Base-by-base conservation (phyloP, 2,888 invertebrate genomes). In the Alsophila aescularia region DNA sequence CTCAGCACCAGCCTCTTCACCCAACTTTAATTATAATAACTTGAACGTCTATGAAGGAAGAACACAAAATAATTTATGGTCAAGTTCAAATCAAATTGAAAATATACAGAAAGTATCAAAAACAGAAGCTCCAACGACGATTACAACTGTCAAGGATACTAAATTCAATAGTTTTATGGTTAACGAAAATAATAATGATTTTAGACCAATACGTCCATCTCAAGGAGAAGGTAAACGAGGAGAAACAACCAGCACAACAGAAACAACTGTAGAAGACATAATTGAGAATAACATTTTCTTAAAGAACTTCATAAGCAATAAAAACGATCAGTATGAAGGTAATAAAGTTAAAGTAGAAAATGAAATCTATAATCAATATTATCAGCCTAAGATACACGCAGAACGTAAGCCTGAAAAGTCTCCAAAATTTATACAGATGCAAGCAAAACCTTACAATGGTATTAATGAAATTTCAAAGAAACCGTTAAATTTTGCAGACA, bases 231-330 rank as follows among this genome's bases (percentile, higher is more conserved):
- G 64, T 27, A 53, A 62, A 8, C 52, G 47, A 18, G 54, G 61
- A 52, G 52, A 62, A 51, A 62, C 60, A 29, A 65, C 54, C 3
- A 67, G 69, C 7, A 74, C 76, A n/a, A 73, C 77, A 10, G 77
- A 77, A 61, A 52, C 53, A 13, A 72, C 48, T 16, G 63, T 79
- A 13, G 73, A 79, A 66, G 74, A 83, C 15, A 70, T 79, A 13
- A 66, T 91, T 21, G 71, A 75, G 60, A 77, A 81, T 1, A 91
- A 91, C 50, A 78, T 90, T 44, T 91, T 90, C 62, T 66, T 91
- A 13, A 87, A 81, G 70, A 83, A 82, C 60, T 50, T 85, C n/a
- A 78, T 67, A 21, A 58, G 64, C 2, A 69, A 73, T 9, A 69
- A 73, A 31, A 59, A 61, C 16, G 69, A 75, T 44, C 58, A 69